Conservation (phyloP, 2,888 invertebrate species). For the Nebria salina region DNA sequence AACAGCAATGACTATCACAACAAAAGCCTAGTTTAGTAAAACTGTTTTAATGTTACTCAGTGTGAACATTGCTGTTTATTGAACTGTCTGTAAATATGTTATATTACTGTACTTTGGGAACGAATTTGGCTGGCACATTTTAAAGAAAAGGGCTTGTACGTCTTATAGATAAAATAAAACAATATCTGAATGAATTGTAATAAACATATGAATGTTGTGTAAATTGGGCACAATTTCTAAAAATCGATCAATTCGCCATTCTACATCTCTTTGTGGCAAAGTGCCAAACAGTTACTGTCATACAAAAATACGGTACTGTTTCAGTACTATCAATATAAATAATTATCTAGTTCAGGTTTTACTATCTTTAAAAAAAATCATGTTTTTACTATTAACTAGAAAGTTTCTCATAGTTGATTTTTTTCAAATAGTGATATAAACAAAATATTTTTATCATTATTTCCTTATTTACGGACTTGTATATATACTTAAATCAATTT, state of each 20-base stretch:
- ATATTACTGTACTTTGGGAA: conserved; percentile 9
- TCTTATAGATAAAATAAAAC: conserved; percentile 33
- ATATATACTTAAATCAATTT: background rate
- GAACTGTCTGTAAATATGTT: conserved; percentile 25
- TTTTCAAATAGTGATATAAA: background rate
- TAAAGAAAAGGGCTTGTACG: conserved; percentile 33
- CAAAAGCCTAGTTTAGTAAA: background rate
- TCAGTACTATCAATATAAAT: conserved; percentile 2
- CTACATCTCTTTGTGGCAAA: conserved; percentile 38
- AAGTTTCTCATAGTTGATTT: background rate
- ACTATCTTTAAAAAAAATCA: background rate
- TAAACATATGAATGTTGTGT: conserved; percentile 24
- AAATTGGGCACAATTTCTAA: conserved; percentile 28
- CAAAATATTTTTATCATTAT: background rate
- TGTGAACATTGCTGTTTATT: conserved; percentile 31
- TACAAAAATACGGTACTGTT: background rate
- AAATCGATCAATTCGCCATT: conserved; percentile 36
- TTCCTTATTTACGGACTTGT: background rate
- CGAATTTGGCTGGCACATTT: conserved; percentile 30
- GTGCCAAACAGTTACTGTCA: background rate
- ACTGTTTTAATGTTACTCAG: background rate
- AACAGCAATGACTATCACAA: conserved; percentile 9
- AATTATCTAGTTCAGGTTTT: conserved; percentile 9
- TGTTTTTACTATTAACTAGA: conserved; percentile 4
- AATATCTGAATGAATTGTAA: conserved; percentile 45